A percentile compares a stretch with the other conserved stretches of the same genome.
phyloP scores from a whole-genome alignment of 2,113 vertebrate genomes.

The Crocuta crocuta region DNA sequence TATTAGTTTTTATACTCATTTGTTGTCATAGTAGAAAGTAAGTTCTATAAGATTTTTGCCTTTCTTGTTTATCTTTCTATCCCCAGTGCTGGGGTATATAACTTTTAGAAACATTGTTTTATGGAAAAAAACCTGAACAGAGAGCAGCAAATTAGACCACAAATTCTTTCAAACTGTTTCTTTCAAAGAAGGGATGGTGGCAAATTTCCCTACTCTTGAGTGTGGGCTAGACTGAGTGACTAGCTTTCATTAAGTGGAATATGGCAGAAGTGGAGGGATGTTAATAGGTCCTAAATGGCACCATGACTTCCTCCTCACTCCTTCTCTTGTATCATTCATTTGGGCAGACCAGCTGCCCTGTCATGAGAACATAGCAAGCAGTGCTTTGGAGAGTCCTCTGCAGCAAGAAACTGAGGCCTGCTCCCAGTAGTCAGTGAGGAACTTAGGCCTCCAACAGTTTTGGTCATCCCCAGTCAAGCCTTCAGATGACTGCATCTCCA shows the following conservation, averaged over 20 bases:
- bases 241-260: background rate
- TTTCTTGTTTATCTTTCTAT: background rate
- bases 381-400: background rate
- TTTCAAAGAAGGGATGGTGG: background rate
- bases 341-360: background rate
- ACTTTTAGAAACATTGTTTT: background rate
- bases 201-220: background rate
- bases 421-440: background rate
- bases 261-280: background rate
- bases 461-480: background rate
- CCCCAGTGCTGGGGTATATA: background rate
- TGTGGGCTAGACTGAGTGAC: background rate
- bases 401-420: background rate
- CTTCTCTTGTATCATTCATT: background rate
- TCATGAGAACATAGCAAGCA: background rate
- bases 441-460: background rate
- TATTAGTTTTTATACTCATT: background rate
- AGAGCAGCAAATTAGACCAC: background rate
- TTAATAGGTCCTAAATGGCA: background rate
- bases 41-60: background rate
- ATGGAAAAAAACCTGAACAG: background rate
- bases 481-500: background rate
- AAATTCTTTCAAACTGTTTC: background rate
- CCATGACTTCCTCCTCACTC: background rate
- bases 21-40: background rate